These are phyloP conservation scores for Riparia riparia DNA, from an alignment of 2,113 vertebrate genomes.

Conservation along the genomic window DNA sequence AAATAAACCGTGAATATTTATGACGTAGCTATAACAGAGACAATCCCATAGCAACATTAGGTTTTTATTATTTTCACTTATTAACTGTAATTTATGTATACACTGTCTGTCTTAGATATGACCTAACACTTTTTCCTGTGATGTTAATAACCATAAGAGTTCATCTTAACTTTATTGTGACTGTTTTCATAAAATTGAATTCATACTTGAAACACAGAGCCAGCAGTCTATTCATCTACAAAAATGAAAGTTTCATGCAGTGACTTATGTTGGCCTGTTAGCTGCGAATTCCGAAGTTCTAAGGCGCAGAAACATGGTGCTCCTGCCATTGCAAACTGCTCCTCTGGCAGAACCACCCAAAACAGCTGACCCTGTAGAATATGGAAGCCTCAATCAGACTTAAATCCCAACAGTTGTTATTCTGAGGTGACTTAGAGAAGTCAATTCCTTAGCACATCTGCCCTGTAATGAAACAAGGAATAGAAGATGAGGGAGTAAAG, in stretches of 20 bases:
- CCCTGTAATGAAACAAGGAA: not conserved
- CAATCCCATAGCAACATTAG: not conserved
- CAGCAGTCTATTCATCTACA: not conserved
- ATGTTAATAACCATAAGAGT: not conserved
- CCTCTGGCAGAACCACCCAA: not conserved
- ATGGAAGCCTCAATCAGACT: not conserved
- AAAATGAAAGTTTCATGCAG: not conserved
- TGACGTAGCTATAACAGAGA: not conserved
- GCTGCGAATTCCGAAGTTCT: not conserved
- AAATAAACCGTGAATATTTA: not conserved
- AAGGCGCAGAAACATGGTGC: not conserved
- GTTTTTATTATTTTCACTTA: not conserved
- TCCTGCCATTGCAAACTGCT: not conserved
- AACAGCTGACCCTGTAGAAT: not conserved
- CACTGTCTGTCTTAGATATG: not conserved
- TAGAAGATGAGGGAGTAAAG: not conserved
- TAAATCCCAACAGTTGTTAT: not conserved
- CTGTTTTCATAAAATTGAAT: not conserved
- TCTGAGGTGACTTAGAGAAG: not conserved
- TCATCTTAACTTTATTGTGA: not conserved
- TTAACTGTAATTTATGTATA: not conserved
- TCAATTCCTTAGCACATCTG: not conserved
- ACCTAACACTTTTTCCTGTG: not conserved
- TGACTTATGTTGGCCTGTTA: not conserved
- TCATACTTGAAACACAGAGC: not conserved